Evolutionary conservation across 2,888 invertebrate species (phyloP).

Genomic region (Unio pictorum): DNA sequence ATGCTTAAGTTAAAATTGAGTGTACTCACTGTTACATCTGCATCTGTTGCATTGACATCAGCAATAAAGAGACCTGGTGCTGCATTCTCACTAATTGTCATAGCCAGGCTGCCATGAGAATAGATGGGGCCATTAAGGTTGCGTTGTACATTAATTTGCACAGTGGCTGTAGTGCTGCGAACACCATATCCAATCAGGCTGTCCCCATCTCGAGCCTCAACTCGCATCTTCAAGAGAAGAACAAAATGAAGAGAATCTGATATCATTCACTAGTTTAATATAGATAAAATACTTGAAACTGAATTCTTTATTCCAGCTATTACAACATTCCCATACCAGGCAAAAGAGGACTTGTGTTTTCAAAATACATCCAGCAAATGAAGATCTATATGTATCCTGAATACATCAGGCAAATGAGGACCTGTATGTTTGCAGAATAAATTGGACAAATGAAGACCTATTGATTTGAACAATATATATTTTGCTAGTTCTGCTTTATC

Average conservation of each 20-base stretch:
- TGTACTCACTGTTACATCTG: constrained; percentile 49
- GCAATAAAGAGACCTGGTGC: constrained; percentile 48
- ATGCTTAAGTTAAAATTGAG: too few relatives aligned
- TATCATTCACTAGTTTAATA: background rate
- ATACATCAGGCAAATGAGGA: too few relatives aligned
- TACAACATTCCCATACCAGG: too few relatives aligned
- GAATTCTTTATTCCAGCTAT: too few relatives aligned
- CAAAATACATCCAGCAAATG: too few relatives aligned
- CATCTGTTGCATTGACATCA: constrained; percentile 55
- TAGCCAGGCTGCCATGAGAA: constrained; percentile 25
- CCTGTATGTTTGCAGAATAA: too few relatives aligned
- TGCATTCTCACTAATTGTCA: constrained; percentile 46
- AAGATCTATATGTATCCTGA: too few relatives aligned
- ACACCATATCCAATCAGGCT: constrained; percentile 22
- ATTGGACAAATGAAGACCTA: too few relatives aligned
- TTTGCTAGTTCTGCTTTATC: too few relatives aligned
- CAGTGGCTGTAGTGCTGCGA: constrained; percentile 35
- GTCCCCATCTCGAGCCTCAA: constrained; percentile 52
- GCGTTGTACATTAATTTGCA: constrained; percentile 49
- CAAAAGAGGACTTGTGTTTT: too few relatives aligned
- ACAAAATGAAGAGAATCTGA: background rate
- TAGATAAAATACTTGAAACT: too few relatives aligned
- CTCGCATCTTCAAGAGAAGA: constrained; percentile 41
- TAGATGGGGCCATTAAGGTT: constrained; percentile 47
- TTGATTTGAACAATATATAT: too few relatives aligned